Base-by-base conservation (phyloP, 2,888 invertebrate species). In the Melanotus villosus region DNA sequence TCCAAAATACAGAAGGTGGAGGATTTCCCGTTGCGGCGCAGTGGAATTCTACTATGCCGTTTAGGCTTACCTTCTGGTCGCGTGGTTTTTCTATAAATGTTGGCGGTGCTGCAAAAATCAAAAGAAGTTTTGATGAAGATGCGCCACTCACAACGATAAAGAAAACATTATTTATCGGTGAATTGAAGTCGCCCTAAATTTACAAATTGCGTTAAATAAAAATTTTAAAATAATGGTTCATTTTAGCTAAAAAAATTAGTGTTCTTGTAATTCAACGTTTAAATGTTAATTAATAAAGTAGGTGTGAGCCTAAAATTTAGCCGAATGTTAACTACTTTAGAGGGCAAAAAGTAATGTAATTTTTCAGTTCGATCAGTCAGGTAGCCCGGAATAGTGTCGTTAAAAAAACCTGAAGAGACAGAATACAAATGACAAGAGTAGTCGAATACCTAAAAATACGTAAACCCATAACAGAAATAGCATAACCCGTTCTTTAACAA, bases 11-110 rank as follows among this genome's bases (percentile, higher is more conserved):
- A 14, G 96, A 92, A 0, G 98, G 98, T 68, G 92, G 90, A 1
- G 98, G 98, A 80, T 94, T 93, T 63, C 98, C 98, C 72, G 91
- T 91, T 9, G 97, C 97, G 77, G 93, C 92, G 84, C 98, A 98
- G 63, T 95, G 95, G 84, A 98, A 94, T 68, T 93, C 93, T 18
- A 95, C 95, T 36, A 93, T 91, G 72, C 94, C 93, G 79, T 95
- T 95, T 79, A 94, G 89, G 80, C 93, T 93, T 52, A 95, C 93
- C 75, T 94, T 93, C 86, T 94, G 93, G 83, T 97, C 96, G 76
- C 91, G 91, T 38, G 97, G 97, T 76, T 92, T 92, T 79, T 92
- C 90, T 34, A 92, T 90, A 82, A 97, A 96, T 76, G 91, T 91
- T 10, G 66, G 66, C 12, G 66, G 66, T 18, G 66, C 66, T 67